Percentiles rank a stretch among this genome's conserved stretches.
phyloP scores from a whole-genome alignment of 2,797 vertebrate genomes.

The Cyprinella venusta region DNA sequence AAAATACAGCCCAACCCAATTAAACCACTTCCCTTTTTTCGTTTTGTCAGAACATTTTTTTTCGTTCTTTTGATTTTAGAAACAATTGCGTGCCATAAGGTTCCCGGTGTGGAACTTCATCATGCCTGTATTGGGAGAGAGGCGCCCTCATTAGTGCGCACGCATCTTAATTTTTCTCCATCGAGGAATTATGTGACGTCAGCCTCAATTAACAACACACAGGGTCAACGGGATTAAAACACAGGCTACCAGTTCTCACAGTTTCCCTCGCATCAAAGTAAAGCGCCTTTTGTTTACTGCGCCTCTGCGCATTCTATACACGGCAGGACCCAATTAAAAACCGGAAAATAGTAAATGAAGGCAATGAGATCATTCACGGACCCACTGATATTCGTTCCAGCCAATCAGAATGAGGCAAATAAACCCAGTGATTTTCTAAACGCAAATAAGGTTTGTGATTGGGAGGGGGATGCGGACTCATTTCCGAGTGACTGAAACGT shows the following conservation, averaged over 20 bases:
- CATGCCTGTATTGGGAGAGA: background rate
- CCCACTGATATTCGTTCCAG: conserved; percentile 44
- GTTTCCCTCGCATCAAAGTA: conserved; percentile 52
- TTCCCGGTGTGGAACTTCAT: background rate
- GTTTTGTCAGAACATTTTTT: background rate
- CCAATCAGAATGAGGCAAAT: conserved; percentile 46
- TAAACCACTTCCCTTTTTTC: background rate
- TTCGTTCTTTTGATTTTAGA: background rate
- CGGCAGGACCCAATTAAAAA: conserved; percentile 59
- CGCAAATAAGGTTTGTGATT: conserved; percentile 33
- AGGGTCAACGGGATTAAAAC: conserved; percentile 40
- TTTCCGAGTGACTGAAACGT: background rate
- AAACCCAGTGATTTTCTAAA: conserved; percentile 33
- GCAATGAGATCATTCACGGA: conserved; percentile 50
- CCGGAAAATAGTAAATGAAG: conserved; percentile 47
- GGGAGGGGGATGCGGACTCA: background rate
- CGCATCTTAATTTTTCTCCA: conserved; percentile 1
- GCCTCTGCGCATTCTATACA: conserved; percentile 51
- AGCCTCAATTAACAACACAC: conserved; percentile 44
- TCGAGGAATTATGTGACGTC: conserved; percentile 49
- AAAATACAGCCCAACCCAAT: background rate
- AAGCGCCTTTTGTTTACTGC: conserved; percentile 54
- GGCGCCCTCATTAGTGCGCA: conserved; percentile 23
- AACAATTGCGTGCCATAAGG: background rate
- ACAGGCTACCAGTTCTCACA: conserved; percentile 43